These are phyloP conservation scores for Dryocosmus kuriphilus DNA, from an alignment of 2,888 invertebrate species.

Conservation along the genomic window DNA sequence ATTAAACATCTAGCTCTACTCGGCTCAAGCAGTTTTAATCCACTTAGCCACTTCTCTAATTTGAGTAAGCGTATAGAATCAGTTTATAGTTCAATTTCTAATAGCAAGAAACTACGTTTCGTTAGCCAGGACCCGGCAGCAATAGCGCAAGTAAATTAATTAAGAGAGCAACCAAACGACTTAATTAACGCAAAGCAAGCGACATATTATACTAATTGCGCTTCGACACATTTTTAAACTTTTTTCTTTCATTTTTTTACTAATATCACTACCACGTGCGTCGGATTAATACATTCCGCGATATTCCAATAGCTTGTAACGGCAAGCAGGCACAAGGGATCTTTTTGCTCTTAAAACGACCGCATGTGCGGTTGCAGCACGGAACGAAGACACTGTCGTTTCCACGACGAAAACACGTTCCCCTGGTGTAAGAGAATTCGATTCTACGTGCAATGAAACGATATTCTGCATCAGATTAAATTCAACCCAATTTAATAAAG, in stretches of 20 bases:
- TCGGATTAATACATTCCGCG: constrained; percentile 20
- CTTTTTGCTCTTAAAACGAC: constrained; percentile 34
- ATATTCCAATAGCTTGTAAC: constrained; percentile 37
- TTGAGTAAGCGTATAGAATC: constrained; percentile 35
- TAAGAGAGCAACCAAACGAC: constrained; percentile 22
- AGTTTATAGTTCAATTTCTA: constrained; percentile 36
- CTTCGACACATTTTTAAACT: constrained; percentile 13
- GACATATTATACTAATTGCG: constrained; percentile 17
- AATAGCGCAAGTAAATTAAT: constrained; percentile 34
- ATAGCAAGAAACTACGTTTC: constrained; percentile 20
- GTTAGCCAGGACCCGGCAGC: constrained; percentile 10
- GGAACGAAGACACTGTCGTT: constrained; percentile 21
- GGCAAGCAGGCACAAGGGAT: constrained; percentile 32
- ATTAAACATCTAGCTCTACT: constrained; percentile 29
- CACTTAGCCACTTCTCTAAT: constrained; percentile 36
- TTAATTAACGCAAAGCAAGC: constrained; percentile 19
- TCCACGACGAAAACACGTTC: constrained; percentile 21
- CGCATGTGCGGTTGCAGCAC: constrained; percentile 21
- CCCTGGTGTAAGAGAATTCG: constrained; percentile 11
- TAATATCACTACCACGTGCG: constrained; percentile 12
- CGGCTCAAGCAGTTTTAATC: constrained; percentile 35
- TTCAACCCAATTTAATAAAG: constrained; percentile 30
- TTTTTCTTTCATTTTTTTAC: too few species aligned
- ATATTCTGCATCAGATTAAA: constrained; percentile 33
- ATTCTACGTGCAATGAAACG: constrained; percentile 24